phyloP scores from a whole-genome alignment of 2,113 vertebrate genomes.

The Colius striatus region DNA sequence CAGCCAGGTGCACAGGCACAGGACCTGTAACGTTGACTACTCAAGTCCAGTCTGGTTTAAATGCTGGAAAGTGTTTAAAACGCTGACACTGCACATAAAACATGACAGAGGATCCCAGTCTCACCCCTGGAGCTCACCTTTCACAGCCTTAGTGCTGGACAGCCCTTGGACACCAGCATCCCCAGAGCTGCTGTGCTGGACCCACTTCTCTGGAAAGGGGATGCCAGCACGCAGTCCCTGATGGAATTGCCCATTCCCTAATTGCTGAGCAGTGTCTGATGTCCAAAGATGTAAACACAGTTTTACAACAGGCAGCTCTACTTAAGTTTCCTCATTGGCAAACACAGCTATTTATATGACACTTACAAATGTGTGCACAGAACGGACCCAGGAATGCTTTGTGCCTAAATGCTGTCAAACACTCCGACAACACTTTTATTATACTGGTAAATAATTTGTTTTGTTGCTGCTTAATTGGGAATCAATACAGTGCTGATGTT shows the following conservation, averaged over 20 bases:
- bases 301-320: not conserved
- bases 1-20: accelerated
- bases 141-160: too few relatives aligned
- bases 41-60: not conserved
- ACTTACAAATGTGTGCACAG: not conserved
- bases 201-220: not conserved
- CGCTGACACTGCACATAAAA: not conserved
- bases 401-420: not conserved
- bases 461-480: not conserved
- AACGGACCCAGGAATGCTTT: not conserved
- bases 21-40: accelerated
- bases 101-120: not conserved
- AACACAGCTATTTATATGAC: not conserved
- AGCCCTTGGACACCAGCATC: accelerated
- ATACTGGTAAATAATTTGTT: slow-evolving; percentile 25
- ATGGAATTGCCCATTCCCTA: accelerated
- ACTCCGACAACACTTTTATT: not conserved
- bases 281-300: not conserved
- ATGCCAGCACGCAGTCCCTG: accelerated
- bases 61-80: not conserved
- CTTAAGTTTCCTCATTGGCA: not conserved
- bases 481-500: slow-evolving; percentile 10
- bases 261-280: not conserved
- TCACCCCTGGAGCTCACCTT: not conserved
- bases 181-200: not conserved